Percentiles rank a stretch among this genome's conserved stretches.
Evolutionary conservation across 2,113 vertebrate species (phyloP).

Genomic region (Poeciliopsis prolifica): DNA sequence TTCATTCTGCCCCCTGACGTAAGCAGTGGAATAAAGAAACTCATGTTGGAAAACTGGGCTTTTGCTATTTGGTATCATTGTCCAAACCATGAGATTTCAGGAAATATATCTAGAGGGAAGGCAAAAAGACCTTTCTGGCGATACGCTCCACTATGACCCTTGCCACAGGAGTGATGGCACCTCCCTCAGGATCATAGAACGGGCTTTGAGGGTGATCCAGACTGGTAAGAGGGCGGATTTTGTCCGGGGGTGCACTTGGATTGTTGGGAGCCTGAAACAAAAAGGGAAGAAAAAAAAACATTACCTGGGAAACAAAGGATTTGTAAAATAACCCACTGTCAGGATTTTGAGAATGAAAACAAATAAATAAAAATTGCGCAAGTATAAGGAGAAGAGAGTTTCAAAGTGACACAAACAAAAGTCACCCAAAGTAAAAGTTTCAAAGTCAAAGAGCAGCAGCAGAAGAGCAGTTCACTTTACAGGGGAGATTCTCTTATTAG

Average conservation of each 20-base stretch:
- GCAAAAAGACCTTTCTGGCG: conserved; percentile 89
- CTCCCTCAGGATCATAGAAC: conserved; percentile 98
- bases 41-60: background rate
- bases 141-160: conserved; percentile 95
- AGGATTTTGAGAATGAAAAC: conserved; percentile 10
- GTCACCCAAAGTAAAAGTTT: conserved; percentile 42
- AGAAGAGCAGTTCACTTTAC: conserved; percentile 36
- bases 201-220: conserved; percentile 97
- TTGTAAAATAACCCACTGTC: conserved; percentile 36
- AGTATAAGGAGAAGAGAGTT: conserved; percentile 37
- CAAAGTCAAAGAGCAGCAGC: conserved; percentile 48
- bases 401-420: conserved; percentile 46
- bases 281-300: background rate
- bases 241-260: conserved; percentile 88
- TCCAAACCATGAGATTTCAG: background rate
- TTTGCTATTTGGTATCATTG: background rate
- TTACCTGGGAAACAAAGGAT: background rate
- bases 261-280: conserved; percentile 91
- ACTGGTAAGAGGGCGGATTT: conserved; percentile 95
- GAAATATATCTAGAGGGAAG: conserved; percentile 6
- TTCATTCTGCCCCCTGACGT: background rate
- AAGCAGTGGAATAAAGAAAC: background rate
- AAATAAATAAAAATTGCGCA: conserved; percentile 20
- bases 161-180: conserved; percentile 93
- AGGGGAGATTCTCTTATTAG: conserved; percentile 57